Evolutionary conservation across 2,113 vertebrate genomes (phyloP), one percentile per base, ranked within the genome.

Genomic region (Sturnus vulgaris): DNA sequence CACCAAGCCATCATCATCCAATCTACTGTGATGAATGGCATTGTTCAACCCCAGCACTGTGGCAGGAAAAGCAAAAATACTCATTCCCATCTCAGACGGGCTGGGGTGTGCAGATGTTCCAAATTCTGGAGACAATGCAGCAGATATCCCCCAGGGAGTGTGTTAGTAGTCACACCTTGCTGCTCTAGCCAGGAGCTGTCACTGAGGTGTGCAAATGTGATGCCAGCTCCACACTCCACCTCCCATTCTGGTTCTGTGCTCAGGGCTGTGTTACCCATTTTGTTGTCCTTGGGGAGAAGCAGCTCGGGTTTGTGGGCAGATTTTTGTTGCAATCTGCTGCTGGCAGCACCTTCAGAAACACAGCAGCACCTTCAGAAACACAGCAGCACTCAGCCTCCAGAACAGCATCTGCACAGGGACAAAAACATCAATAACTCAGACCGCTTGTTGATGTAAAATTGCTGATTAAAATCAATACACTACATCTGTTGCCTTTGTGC

Each of bases 201-300:
- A 22, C 2, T 55, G 86, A 25, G 24, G 28, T 9, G 8, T 49
- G 46, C 31, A 20, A 21, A 2, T 0, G 2, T 9, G n/a, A 20
- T 14, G 4, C 66, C 52, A 11, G 80, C 52, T 76, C 52, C 10
- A 5, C 25, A 0, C 1, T 0, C 40, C 3, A 1, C 56, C 37
- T 75, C 79, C 78, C 11, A 1, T 37, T 40, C n/a, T 4, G 40
- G 5, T 63, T 31, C 77, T 56, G 47, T 7, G 15, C 50, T 21
- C 47, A 46, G 21, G 5, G 16, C 59, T 5, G 13, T 15, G 37
- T 49, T 31, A 5, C 28, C 9, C 39, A 10, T 59, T 19, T 16
- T 37, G 37, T 52, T 66, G 49, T 49, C 63, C n/a, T 16, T 27
- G 10, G 9, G 46, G 75, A 50, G 42, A 71, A 85, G 56, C 33